phyloP scores from a whole-genome alignment of 53 echinoderm and acorn worm species.

The Holothuria leucospilota region DNA sequence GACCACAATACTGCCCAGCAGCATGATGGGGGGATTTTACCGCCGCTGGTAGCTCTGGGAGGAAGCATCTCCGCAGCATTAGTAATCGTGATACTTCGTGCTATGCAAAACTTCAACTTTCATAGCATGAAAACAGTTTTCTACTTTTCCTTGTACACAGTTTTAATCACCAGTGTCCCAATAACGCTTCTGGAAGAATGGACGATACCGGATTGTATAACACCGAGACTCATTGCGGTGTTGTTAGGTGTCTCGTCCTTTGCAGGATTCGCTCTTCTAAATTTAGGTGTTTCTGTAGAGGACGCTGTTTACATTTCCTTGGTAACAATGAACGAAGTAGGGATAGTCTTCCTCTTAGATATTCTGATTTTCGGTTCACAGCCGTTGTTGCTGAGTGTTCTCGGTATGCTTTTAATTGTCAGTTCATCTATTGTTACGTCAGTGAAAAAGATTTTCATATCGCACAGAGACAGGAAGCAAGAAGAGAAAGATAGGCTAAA shows the following conservation, averaged over 20 bases:
- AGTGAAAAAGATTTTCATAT: neutral
- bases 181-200: neutral
- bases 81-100: conserved; percentile 4
- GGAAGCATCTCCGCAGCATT: neutral
- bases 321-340: conserved; percentile 36
- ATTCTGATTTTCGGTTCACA: conserved; percentile 4
- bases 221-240: neutral
- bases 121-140: conserved; percentile 16
- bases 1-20: neutral
- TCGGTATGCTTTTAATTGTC: conserved; percentile 6
- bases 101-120: conserved; percentile 21
- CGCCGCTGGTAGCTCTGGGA: neutral
- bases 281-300: conserved; percentile 11
- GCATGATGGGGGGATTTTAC: neutral
- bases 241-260: neutral
- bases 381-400: conserved; percentile 14
- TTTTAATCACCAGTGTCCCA: neutral
- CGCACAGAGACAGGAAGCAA: neutral
- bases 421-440: conserved; percentile 7
- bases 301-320: conserved; percentile 31
- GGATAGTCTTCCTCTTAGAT: conserved; percentile 5
- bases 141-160: neutral
- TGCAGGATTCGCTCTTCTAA: neutral
- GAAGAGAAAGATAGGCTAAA: neutral
- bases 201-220: neutral